Evolutionary conservation across 1,140 invertebrate genomes (phyloP), one percentile per base, ranked within the genome.

Genomic region (Drosophila varians): DNA sequence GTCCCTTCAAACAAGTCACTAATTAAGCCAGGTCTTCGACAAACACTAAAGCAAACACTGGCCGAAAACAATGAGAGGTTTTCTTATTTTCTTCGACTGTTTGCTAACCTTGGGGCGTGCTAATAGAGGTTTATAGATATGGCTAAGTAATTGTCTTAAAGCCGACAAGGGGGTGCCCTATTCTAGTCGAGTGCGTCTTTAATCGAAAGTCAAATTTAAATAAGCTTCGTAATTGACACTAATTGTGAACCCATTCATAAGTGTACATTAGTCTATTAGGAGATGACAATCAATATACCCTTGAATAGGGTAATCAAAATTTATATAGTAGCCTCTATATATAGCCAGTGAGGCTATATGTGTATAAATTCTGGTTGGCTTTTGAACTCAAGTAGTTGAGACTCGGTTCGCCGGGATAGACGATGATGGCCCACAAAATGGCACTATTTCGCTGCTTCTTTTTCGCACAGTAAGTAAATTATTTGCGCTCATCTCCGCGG

Each of bases 381-480:
- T 77, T 61, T 78, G 61, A 77, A 78, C 55, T 65, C 70, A 66
- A 70, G 68, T 62, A 68, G 61, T 57, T 53, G 51, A 62, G 58
- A 31, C 43, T 18, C 57, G 16, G 26, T 18, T 18, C 46, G 23
- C 21, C 25, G 2, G 21, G 25, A 61, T 21, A 53, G 48, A 52
- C 21, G 21, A 21, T 21, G 28, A 31, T 53, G 34, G n/a, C 46
- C 36, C 36, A 43, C 19, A 11, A 36, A 62, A 45, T 38, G 54
- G 51, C 36, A 61, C 51, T 55, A 61, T 56, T 31, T 26, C 11
- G 34, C 14, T 25, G 43, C 56, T 42, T 64, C 43, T 43, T 66
- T 69, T 78, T 77, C 28, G 74, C 68, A 57, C 43, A 64, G 51
- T 60, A 55, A 74, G 69, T 74, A 78, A 73, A 78, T 62, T 69